Base-by-base conservation (phyloP, 2,888 invertebrate genomes). In the Spatulosminthurus flaviceps region DNA sequence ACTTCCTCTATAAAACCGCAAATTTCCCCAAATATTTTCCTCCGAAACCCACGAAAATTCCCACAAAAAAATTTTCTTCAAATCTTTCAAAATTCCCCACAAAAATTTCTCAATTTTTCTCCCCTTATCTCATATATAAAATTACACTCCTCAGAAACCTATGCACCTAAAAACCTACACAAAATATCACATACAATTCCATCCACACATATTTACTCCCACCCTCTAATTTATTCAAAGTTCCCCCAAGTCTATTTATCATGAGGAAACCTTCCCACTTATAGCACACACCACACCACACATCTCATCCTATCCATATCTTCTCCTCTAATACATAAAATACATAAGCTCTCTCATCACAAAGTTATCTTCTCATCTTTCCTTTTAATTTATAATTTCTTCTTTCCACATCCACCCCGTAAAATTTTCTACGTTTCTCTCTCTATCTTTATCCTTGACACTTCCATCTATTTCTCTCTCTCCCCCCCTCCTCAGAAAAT, bases 201-300 rank as follows among this genome's bases (percentile, higher is more conserved):
- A 34, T 34, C 9, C 9, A 34, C 34, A 4, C 34, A 34, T 34
- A 34, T 34, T 34, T 34, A 76, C 51, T 67, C 77, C 70, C 73
- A 77, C 71, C 72, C 64, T 66, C 51, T 71, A 80, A 80, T 80
- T 77, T 80, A 80, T 71, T 77, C 67, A 41, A 71, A 64, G 22
- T 73, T 77, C 64, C 43, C 60, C 71, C 66, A 76, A 69, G 19
- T 61, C 61, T 61, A 61, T 64, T 64, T 26, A 64, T 64, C 64
- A 41, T 70, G 28, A n/a, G 5, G 24, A 69, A 26, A 60, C 4
- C 16, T 60, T 21, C 16, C 60, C 60, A 60, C 19, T 21, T 43
- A 43, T 16, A 13, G 43, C 43, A 43, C n/a, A 43, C 43, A 43
- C 43, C 9, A 16, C 43, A 60, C 4, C 60, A 60, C n/a, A 19